Base-by-base conservation (phyloP, 2,113 vertebrate species). In the Hydropotes inermis region DNA sequence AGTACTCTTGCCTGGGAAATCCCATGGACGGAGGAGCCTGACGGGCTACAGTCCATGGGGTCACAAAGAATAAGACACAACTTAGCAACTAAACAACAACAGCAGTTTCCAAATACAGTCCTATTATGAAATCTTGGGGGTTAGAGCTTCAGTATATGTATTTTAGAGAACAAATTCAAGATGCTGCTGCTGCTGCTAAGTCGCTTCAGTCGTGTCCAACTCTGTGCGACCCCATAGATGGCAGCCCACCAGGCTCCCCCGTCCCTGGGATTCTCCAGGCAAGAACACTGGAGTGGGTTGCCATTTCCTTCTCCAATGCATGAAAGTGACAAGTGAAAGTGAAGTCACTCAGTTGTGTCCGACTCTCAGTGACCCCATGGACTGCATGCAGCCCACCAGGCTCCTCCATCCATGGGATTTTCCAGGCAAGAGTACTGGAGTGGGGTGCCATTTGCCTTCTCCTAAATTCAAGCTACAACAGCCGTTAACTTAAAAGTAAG, bases 401-500 rank as follows among this genome's bases (percentile, higher is more conserved):
- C 8, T 2, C 17, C 64, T 21, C n/a, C 1, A 0, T 67, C 64
- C 64, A 67, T 36, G 8, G 8, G 33, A 67, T 67, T 67, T 36
- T 36, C 33, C 33, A 36, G 3, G 64, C 8, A 21, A 67, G n/a
- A 36, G n/a, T 21, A 67, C 33, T 67, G n/a, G 33, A 67, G 64
- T 67, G 17, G n/a, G 64, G 33, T 36, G 64, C 33, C 64, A 70
- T 11, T 11, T 21, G 9, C 64, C 64, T 21, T 70, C 64, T 70
- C 64, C 1, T 0, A 74, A 79, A 74, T 94, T 83, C 21, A 87
- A 17, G 5, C n/a, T 13, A 7, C 47, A 45, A 52, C 21, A 58
- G 7, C 55, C 86, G 54, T 91, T 60, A 85, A 87, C 70, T 89
- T 95, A 64, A 97, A 93, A 91, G 30, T 81, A 91, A 88, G 13